Evolutionary conservation across 2,888 invertebrate genomes (phyloP).

Genomic region (Bellardia bayeri): DNA sequence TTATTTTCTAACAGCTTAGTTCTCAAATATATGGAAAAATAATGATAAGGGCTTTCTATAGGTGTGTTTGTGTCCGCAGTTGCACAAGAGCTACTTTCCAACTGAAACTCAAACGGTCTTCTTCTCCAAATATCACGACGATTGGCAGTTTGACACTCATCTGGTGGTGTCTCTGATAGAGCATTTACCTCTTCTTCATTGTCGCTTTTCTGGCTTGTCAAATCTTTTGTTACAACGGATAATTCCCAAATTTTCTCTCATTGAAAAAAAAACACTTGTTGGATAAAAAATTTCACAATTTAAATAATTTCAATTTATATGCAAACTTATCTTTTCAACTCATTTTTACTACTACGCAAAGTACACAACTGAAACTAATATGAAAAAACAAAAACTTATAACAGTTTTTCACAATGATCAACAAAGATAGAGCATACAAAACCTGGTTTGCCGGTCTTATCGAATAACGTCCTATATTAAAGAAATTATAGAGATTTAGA

Average conservation of each 20-base stretch:
- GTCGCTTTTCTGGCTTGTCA: constrained; percentile 40
- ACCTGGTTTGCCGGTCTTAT: constrained; percentile 26
- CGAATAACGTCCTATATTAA: constrained; percentile 23
- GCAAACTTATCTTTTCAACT: no score
- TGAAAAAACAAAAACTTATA: constrained; percentile 13
- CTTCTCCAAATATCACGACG: constrained; percentile 60
- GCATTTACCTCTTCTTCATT: constrained; percentile 36
- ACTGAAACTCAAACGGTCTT: constrained; percentile 57
- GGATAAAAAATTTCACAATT: neutral
- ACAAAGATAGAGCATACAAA: constrained; percentile 26
- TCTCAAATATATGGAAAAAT: constrained; percentile 39
- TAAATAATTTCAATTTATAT: no score
- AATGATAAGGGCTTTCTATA: constrained; percentile 53
- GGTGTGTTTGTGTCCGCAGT: constrained; percentile 41
- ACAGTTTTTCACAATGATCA: constrained; percentile 29
- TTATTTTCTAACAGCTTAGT: no score
- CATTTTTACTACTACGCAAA: no score
- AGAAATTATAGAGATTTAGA: constrained; percentile 39
- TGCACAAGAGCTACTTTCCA: constrained; percentile 48
- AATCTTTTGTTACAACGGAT: constrained; percentile 34
- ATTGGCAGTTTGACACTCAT: constrained; percentile 48
- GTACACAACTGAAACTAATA: no score
- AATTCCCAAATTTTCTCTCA: constrained; percentile 52
- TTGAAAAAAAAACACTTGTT: no score
- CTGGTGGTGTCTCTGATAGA: constrained; percentile 37